Evolutionary conservation across 2,797 vertebrate genomes (phyloP).

Genomic region (Gymnoscopelus braueri): DNA sequence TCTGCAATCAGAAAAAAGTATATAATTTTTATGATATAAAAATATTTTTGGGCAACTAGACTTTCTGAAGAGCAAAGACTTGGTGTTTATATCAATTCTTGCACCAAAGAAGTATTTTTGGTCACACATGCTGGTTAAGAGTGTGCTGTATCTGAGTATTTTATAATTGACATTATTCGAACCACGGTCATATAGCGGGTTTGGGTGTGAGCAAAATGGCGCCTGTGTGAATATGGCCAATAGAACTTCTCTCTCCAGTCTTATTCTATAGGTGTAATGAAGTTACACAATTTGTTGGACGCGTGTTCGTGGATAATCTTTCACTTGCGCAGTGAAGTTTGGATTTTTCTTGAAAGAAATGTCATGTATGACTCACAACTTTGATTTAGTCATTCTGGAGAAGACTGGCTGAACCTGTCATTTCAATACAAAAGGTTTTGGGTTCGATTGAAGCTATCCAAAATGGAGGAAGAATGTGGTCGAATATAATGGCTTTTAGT

Average conservation of each 20-base stretch:
- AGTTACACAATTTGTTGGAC: constrained; percentile 23
- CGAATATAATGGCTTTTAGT: constrained; percentile 27
- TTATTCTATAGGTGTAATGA: constrained; percentile 5
- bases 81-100: constrained; percentile 16
- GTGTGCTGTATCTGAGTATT: too few species aligned
- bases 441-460: not conserved
- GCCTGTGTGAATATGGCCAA: not conserved
- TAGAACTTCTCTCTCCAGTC: not conserved
- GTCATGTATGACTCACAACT: constrained; percentile 1
- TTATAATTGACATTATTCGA: too few species aligned
- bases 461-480: constrained; percentile 10
- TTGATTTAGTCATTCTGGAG: constrained; percentile 6
- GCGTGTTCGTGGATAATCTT: not conserved
- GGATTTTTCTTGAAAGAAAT: constrained; percentile 44
- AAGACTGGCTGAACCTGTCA: constrained; percentile 15
- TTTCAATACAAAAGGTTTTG: constrained; percentile 12
- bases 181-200: too few species aligned
- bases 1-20: constrained; percentile 33
- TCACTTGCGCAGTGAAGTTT: not conserved
- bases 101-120: constrained; percentile 65
- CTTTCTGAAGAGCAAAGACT: constrained; percentile 34
- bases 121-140: constrained; percentile 31
- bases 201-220: too few species aligned
- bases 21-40: constrained; percentile 25
- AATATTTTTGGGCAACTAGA: constrained; percentile 17